Evolutionary conservation across 2,888 invertebrate genomes (phyloP).

Genomic region (Lutraria lutraria): DNA sequence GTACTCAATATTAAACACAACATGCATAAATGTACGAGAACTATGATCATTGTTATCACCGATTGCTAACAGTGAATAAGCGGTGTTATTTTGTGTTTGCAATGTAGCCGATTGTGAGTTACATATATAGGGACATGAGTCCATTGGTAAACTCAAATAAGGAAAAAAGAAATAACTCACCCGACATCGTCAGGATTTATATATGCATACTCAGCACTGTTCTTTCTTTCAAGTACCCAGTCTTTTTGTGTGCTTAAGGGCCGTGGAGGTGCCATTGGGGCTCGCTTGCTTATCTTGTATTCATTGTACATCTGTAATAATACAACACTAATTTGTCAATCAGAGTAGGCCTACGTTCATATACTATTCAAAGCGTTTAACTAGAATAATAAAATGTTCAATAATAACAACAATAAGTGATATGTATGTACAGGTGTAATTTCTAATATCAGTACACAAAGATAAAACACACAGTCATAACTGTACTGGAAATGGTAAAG

Average conservation of each 20-base stretch:
- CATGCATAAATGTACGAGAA: no score
- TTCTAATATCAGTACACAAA: not conserved
- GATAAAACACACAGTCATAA: not conserved
- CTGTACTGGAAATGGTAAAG: not conserved
- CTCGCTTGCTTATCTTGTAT: constrained; percentile 57
- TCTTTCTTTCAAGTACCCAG: constrained; percentile 16
- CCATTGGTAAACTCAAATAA: no score
- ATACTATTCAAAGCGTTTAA: not conserved
- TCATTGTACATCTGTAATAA: constrained; percentile 63
- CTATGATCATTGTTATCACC: no score
- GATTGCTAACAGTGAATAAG: no score
- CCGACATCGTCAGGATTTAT: constrained; percentile 49
- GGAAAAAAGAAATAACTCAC: constrained; percentile 35
- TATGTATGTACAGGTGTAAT: not conserved
- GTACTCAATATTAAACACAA: no score
- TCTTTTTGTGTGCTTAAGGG: constrained; percentile 32
- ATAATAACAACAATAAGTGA: no score
- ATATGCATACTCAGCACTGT: constrained; percentile 55
- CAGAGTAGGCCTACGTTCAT: not conserved
- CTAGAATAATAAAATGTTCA: not conserved
- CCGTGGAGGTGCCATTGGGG: constrained; percentile 55
- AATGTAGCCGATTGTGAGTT: no score
- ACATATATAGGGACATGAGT: no score
- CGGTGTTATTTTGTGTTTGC: no score
- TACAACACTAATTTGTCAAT: not conserved